phyloP scores from a whole-genome alignment of 2,888 invertebrate genomes.

The Drosophila recens region DNA sequence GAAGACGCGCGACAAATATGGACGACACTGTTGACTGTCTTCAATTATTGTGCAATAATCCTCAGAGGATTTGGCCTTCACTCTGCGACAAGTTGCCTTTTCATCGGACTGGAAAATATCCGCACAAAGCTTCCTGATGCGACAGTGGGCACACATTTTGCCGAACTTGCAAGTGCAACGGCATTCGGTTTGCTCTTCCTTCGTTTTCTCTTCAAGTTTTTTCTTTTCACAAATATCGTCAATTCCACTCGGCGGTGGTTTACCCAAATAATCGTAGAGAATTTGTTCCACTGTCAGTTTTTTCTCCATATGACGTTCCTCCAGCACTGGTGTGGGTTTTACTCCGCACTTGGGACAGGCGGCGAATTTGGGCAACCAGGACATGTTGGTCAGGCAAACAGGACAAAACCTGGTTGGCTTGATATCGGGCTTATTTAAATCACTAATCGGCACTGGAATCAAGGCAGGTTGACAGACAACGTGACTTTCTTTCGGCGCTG shows the following conservation, averaged over 20 bases:
- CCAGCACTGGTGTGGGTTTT: conserved; percentile 75
- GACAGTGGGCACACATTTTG: conserved; percentile 81
- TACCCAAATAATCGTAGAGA: conserved; percentile 70
- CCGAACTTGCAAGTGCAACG: conserved; percentile 78
- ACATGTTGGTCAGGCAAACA: conserved; percentile 81
- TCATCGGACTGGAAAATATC: conserved; percentile 70
- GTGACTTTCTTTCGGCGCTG: background rate
- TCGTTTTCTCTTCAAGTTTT: background rate
- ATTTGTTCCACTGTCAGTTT: conserved; percentile 80
- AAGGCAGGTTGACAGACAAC: conserved; percentile 11
- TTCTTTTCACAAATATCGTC: conserved; percentile 38
- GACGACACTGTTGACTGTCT: conserved; percentile 66
- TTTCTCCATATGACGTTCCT: conserved; percentile 71
- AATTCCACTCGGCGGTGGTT: conserved; percentile 10
- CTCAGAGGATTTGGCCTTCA: conserved; percentile 54
- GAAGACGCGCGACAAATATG: conserved; percentile 81
- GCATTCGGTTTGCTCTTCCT: conserved; percentile 31
- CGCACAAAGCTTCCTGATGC: conserved; percentile 76
- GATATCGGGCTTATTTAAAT: conserved; percentile 14
- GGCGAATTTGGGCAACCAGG: conserved; percentile 85
- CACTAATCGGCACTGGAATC: conserved; percentile 30
- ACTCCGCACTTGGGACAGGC: conserved; percentile 83
- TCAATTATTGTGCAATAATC: conserved; percentile 58
- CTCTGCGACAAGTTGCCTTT: conserved; percentile 34
- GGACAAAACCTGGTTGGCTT: conserved; percentile 75